phyloP scores from a whole-genome alignment of 2,888 invertebrate species.

The Drymonia ruficornis region DNA sequence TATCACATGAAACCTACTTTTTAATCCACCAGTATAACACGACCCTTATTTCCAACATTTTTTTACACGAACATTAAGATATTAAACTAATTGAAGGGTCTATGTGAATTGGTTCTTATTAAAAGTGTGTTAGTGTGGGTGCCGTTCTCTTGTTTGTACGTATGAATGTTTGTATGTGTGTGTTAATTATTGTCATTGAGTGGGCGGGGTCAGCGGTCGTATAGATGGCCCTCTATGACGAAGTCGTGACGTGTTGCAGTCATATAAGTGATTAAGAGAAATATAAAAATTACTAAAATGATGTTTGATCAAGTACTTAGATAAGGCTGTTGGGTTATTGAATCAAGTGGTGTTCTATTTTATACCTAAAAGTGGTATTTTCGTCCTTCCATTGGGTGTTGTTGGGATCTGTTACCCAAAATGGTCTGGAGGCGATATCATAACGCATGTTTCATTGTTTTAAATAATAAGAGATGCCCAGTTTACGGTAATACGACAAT shows the following conservation, averaged over 20 bases:
- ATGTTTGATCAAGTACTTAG: no score
- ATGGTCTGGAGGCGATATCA: background rate
- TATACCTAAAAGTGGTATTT: no score
- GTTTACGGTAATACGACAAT: no score
- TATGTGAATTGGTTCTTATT: slow-evolving; percentile 21
- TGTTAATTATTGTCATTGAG: slow-evolving; percentile 51
- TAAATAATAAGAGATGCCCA: no score
- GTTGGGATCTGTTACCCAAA: no score
- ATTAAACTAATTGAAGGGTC: slow-evolving; percentile 16
- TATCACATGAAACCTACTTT: slow-evolving; percentile 8
- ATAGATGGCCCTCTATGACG: slow-evolving; percentile 52
- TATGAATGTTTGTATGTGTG: slow-evolving; percentile 35
- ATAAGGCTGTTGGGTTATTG: no score
- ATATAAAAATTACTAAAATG: background rate
- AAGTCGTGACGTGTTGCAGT: slow-evolving; percentile 35
- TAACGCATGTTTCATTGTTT: no score
- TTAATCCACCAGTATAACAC: slow-evolving; percentile 7
- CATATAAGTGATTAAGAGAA: slow-evolving; percentile 2
- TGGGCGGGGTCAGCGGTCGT: slow-evolving; percentile 58
- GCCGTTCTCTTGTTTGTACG: slow-evolving; percentile 29
- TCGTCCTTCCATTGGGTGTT: no score
- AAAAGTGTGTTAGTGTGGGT: slow-evolving; percentile 22
- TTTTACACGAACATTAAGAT: background rate
- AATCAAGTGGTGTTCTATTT: no score
- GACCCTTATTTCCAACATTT: slow-evolving; percentile 14